Evolutionary conservation across 2,113 vertebrate species (phyloP), one percentile per base, ranked within the genome.

Genomic region (Varanus komodoensis): DNA sequence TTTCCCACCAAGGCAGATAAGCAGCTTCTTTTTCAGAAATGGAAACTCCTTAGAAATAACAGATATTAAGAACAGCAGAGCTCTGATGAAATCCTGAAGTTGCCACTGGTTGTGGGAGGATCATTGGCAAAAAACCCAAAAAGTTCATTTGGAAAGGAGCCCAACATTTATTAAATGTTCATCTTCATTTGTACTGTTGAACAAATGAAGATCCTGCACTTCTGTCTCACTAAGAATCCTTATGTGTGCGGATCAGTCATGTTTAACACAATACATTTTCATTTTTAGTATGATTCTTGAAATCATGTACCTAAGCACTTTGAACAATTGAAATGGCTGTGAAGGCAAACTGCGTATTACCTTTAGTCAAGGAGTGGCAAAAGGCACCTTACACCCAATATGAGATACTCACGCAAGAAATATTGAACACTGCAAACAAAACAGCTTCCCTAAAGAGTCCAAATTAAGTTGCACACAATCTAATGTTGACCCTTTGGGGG

Each of bases 1-100:
- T 95, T 96, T 95, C 93, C 91, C 85, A 93, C 89, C 87, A 91
- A 9, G 15, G 87, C 89, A 92, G 85, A 84, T 88, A 80, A 87
- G 93, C 83, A 81, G 27, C 77, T 74, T 19, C 64, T 74, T 64
- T 89, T 78, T 29, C 25, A 27, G 25, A 75, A 85, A 93, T 44
- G 75, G 6, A 0, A 90, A 93, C 15, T 73, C 90, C 27, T 44
- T 0, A 0, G 71, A 61, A 14, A 44, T 34, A 4, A 69, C 23
- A n/a, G 67, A 83, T n/a, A 74, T 0, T 68, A 54, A 80, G 52
- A 77, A n/a, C 68, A 38, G 44, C 89, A 86, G 34, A 88, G 84
- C n/a, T 44, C 48, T 69, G 32, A 52, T 1, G 29, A 57, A 83
- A 68, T n/a, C 52, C 54, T 32, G 8, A 44, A 29, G 29, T 25